phyloP scores from a whole-genome alignment of 2,797 vertebrate genomes.

The Tarsius wallacei region DNA sequence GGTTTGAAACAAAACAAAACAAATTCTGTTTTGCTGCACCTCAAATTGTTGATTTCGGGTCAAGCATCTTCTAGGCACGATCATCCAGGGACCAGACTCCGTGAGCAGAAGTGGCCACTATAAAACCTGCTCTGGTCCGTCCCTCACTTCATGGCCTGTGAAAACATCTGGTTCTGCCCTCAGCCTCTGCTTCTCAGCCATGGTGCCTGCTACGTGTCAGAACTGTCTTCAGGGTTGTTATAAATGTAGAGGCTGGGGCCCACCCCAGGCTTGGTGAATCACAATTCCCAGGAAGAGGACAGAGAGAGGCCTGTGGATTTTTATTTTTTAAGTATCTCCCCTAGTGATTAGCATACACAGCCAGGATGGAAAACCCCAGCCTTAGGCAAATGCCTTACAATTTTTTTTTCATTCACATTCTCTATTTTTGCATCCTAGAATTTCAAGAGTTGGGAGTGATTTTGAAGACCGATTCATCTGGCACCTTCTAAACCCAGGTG shows the following conservation, averaged over 20 bases:
- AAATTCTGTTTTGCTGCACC: slow-evolving; percentile 14
- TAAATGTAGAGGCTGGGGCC: not conserved
- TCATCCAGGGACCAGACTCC: not conserved
- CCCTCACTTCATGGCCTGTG: not conserved
- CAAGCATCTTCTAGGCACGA: not conserved
- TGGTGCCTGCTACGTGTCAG: not conserved
- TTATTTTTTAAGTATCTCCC: not conserved
- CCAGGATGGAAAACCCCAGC: not conserved
- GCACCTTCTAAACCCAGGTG: not conserved
- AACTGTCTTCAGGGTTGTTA: not conserved
- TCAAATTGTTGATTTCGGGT: slow-evolving; percentile 34
- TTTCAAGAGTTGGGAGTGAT: not conserved
- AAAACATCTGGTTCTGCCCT: not conserved
- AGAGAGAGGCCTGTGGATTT: not conserved
- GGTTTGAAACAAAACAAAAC: slow-evolving; percentile 70
- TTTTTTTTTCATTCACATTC: not conserved
- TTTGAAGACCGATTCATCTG: not conserved
- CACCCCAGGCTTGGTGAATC: not conserved
- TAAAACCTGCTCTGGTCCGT: not conserved
- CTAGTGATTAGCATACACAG: not conserved
- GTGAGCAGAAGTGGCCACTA: slow-evolving; percentile 4
- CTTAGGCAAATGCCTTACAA: not conserved
- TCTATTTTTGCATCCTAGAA: not conserved
- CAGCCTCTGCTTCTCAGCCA: not conserved
- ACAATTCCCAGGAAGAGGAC: not conserved